phyloP scores from a whole-genome alignment of 2,888 invertebrate species.

The Thera obeliscata region DNA sequence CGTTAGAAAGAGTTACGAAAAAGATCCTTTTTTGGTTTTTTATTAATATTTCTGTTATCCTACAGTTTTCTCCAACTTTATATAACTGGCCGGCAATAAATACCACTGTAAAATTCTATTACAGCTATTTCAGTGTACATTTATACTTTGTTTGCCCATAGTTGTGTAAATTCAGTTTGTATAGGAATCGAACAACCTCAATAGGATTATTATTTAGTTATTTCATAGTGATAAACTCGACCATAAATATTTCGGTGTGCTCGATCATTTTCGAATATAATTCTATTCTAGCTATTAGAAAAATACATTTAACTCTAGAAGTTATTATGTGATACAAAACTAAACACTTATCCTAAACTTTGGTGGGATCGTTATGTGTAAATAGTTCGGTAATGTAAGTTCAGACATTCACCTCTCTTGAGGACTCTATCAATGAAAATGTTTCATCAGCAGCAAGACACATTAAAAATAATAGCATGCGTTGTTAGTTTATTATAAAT shows the following conservation, averaged over 20 bases:
- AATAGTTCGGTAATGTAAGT: slow-evolving; percentile 68
- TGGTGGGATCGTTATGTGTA: slow-evolving; percentile 82
- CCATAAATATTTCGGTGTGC: neutral
- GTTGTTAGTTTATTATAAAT: slow-evolving; percentile 13
- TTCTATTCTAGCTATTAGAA: neutral
- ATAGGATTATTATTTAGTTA: neutral
- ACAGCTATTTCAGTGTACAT: too few species aligned
- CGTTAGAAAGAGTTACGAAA: too few species aligned
- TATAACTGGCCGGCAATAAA: too few species aligned
- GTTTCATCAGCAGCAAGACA: slow-evolving; percentile 8
- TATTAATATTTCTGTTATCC: too few species aligned
- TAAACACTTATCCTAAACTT: slow-evolving; percentile 80
- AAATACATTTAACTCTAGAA: slow-evolving; percentile 43
- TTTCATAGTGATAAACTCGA: slow-evolving; percentile 10
- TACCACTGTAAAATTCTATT: too few species aligned
- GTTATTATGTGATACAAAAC: slow-evolving; percentile 64
- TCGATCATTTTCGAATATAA: slow-evolving; percentile 7
- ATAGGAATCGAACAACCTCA: neutral
- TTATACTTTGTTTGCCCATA: too few species aligned
- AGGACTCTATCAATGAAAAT: slow-evolving; percentile 26
- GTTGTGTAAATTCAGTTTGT: too few species aligned
- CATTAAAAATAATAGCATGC: slow-evolving; percentile 13
- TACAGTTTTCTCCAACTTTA: too few species aligned
- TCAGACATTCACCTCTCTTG: slow-evolving; percentile 44
- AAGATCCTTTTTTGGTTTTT: too few species aligned